Percentiles rank a stretch among this genome's conserved stretches.
phyloP scores from a whole-genome alignment of 2,113 vertebrate genomes.

The Arenaria interpres region DNA sequence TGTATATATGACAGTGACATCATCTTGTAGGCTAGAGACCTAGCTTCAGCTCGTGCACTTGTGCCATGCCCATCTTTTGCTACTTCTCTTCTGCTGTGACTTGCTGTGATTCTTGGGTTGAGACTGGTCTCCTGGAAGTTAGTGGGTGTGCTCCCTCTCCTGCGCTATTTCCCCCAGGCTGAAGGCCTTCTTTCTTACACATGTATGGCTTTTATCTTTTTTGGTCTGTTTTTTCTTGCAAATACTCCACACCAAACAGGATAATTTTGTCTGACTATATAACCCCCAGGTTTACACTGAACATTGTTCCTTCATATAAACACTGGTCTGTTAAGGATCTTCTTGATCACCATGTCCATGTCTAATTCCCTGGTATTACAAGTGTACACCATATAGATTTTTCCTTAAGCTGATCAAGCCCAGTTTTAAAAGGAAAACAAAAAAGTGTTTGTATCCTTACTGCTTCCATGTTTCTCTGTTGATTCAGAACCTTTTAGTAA shows the following conservation, averaged over 20 bases:
- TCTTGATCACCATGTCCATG: background rate
- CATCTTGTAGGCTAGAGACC: background rate
- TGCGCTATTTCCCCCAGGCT: background rate
- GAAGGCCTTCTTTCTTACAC: background rate
- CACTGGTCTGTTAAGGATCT: background rate
- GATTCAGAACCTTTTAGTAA: background rate
- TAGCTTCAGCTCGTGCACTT: background rate
- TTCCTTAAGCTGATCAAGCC: background rate
- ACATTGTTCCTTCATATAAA: background rate
- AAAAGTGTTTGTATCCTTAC: background rate
- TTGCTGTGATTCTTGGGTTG: background rate
- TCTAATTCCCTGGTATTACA: background rate
- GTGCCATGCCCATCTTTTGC: background rate
- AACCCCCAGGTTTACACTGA: background rate
- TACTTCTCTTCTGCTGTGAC: background rate
- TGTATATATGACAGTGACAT: background rate
- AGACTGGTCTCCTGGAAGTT: background rate
- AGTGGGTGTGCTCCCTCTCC: background rate
- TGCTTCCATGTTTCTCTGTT: background rate
- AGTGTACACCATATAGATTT: background rate
- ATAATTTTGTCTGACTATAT: background rate
- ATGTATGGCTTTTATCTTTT: slow-evolving; percentile 6
- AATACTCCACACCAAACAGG: background rate
- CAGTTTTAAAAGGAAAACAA: background rate
- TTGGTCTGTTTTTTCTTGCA: background rate